Percentiles rank a stretch among this genome's conserved stretches.
Evolutionary conservation across 2,797 vertebrate species (phyloP).

Genomic region (Distichodus sexfasciatus): DNA sequence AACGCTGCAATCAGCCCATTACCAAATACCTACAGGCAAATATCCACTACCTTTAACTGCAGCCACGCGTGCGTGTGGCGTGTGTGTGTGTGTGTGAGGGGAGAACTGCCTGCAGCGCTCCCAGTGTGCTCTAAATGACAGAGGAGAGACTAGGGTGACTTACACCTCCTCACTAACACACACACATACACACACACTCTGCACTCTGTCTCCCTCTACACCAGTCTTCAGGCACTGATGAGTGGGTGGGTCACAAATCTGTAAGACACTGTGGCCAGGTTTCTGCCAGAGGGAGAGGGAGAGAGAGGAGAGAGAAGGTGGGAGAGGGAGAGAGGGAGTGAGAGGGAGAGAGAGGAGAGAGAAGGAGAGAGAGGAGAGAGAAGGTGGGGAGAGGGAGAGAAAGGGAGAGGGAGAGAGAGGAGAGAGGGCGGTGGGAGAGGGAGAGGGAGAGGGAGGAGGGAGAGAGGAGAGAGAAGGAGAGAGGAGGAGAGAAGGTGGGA

Average conservation of each 20-base stretch:
- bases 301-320: background rate
- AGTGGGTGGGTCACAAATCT: conserved; percentile 47
- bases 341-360: background rate
- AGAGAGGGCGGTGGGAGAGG: no score
- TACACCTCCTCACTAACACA: conserved; percentile 41
- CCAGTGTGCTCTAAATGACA: conserved; percentile 38
- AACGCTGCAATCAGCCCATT: conserved; percentile 1
- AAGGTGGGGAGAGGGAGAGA: background rate
- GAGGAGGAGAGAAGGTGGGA: no score
- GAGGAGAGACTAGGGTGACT: conserved; percentile 22
- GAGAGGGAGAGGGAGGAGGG: no score
- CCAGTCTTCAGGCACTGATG: conserved; percentile 27
- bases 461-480: no score
- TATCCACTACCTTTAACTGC: conserved; percentile 19
- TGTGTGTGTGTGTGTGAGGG: conserved; percentile 9
- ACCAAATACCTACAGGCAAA: conserved; percentile 9
- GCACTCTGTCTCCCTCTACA: background rate
- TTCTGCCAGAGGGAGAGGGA: conserved; percentile 19
- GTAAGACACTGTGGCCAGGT: conserved; percentile 36
- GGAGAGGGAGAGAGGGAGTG: background rate
- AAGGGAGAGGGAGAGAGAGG: no score
- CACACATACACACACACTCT: conserved; percentile 18
- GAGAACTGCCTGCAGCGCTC: conserved; percentile 29
- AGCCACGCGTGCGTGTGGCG: background rate
- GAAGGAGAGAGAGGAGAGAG: background rate